Percentiles rank a stretch among this genome's conserved stretches.
Conservation (phyloP, 2,888 invertebrate genomes). For the Oligia strigilis region DNA sequence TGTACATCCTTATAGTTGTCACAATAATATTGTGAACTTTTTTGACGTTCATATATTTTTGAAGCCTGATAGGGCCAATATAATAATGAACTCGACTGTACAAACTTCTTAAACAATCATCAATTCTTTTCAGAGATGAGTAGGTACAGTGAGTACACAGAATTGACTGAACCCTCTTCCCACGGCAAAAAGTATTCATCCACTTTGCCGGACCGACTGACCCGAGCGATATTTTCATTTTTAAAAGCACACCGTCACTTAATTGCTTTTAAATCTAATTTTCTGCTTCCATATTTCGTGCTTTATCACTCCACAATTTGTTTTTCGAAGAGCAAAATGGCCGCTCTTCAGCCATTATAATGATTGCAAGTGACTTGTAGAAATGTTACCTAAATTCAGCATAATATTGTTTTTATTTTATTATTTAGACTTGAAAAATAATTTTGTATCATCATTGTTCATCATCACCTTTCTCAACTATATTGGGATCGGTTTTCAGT, state of each 20-base stretch:
- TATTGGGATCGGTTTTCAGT: not conserved
- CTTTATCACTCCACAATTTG: conserved; percentile 79
- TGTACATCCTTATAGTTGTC: no score
- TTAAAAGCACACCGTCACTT: conserved; percentile 71
- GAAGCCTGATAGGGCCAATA: no score
- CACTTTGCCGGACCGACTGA: conserved; percentile 44
- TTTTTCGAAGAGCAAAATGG: conserved; percentile 76
- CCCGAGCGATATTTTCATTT: conserved; percentile 63
- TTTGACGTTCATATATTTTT: no score
- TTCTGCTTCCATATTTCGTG: conserved; percentile 75
- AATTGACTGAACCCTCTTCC: conserved; percentile 25
- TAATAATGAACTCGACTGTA: no score
- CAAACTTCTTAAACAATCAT: conserved; percentile 29
- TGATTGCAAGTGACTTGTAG: conserved; percentile 77
- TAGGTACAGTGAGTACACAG: conserved; percentile 21
- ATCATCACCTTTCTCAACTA: not conserved
- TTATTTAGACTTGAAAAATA: not conserved
- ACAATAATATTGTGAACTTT: no score
- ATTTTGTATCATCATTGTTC: no score
- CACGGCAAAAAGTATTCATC: conserved; percentile 37
- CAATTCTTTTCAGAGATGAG: conserved; percentile 36
- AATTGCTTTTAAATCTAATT: conserved; percentile 73
- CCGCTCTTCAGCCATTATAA: conserved; percentile 72
- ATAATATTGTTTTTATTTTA: conserved; percentile 17
- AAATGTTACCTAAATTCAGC: conserved; percentile 60